Conservation (phyloP, 2,797 vertebrate genomes). For the Sparidentex hasta region DNA sequence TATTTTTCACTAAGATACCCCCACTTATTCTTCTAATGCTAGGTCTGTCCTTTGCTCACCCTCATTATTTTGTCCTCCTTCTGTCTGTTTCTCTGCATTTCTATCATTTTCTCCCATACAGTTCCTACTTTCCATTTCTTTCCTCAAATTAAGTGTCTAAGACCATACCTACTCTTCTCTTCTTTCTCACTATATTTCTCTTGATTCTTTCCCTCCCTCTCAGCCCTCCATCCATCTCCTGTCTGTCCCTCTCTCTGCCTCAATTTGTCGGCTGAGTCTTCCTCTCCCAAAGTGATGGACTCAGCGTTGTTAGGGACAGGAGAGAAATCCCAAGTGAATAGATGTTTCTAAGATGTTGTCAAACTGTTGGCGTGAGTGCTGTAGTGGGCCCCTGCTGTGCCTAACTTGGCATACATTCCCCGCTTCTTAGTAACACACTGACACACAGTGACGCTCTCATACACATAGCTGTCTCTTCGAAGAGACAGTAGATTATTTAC, state of each 20-base stretch:
- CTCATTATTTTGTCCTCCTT: conserved; percentile 55
- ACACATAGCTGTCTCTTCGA: conserved; percentile 46
- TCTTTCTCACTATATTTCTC: conserved; percentile 22
- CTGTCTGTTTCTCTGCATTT: conserved; percentile 42
- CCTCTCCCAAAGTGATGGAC: conserved; percentile 56
- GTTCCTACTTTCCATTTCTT: background rate
- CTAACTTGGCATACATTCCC: conserved; percentile 58
- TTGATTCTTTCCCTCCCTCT: conserved; percentile 19
- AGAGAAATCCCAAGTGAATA: conserved; percentile 69
- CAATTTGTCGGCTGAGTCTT: conserved; percentile 38
- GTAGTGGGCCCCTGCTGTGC: conserved; percentile 65
- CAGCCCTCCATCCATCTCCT: conserved; percentile 18
- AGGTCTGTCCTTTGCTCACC: conserved; percentile 40
- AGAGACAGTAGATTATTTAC: conserved; percentile 52
- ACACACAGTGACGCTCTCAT: conserved; percentile 32
- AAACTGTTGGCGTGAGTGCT: conserved; percentile 67
- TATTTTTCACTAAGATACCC: conserved; percentile 70
- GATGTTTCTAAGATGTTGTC: conserved; percentile 76
- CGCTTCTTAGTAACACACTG: conserved; percentile 40
- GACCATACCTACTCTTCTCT: background rate
- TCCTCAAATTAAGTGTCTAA: background rate
- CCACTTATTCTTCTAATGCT: conserved; percentile 69
- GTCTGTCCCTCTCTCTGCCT: conserved; percentile 15
- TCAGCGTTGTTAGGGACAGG: conserved; percentile 61
- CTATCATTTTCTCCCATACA: conserved; percentile 8